Conservation (phyloP, 1,140 invertebrate species). For the Papilio dardanus region DNA sequence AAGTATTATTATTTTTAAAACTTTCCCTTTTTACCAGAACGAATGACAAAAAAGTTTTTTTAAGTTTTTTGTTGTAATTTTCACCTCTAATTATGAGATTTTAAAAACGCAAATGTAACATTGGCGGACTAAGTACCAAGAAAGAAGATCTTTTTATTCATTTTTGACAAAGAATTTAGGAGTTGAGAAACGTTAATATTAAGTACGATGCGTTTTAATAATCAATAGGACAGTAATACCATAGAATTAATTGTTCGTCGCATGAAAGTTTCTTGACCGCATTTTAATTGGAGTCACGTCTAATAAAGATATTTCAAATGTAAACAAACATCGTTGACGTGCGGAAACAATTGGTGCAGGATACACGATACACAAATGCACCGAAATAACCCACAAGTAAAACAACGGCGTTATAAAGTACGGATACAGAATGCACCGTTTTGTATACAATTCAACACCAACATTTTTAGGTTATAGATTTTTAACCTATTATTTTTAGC, state of each 20-base stretch:
- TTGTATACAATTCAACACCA: neutral
- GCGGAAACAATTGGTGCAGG: slow-evolving; percentile 35
- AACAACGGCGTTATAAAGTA: slow-evolving; percentile 5
- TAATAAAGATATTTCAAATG: slow-evolving; percentile 30
- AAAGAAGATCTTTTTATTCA: neutral
- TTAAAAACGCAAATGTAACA: neutral
- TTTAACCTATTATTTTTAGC: neutral
- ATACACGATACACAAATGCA: slow-evolving; percentile 11
- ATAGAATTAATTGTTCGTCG: neutral
- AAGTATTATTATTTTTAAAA: neutral
- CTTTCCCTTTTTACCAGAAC: neutral
- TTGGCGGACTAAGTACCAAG: neutral
- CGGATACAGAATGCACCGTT: neutral
- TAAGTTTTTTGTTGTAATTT: neutral
- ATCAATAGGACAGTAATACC: neutral
- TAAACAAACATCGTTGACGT: slow-evolving; percentile 29
- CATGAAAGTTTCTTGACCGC: neutral
- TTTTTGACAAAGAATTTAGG: neutral
- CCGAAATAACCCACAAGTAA: slow-evolving; percentile 25
- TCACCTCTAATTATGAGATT: neutral
- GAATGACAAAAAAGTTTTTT: neutral
- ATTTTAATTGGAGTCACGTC: neutral
- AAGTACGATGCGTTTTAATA: neutral
- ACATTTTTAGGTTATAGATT: neutral
- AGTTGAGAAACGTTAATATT: neutral